Evolutionary conservation across 2,797 vertebrate genomes (phyloP), one percentile per base, ranked within the genome.

Genomic region (Microchirus variegatus): DNA sequence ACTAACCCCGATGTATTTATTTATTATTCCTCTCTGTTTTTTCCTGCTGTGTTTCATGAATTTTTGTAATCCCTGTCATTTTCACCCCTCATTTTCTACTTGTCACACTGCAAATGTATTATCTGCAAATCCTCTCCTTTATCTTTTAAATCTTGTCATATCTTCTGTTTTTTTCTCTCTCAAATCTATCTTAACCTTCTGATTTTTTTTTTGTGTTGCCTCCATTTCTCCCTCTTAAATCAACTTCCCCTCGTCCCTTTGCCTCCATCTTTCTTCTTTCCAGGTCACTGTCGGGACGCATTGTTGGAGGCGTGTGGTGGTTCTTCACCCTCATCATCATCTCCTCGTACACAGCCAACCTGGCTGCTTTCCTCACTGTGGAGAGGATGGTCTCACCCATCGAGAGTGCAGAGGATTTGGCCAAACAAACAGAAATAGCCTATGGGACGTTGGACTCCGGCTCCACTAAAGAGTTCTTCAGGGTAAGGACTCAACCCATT

Each of bases 281-380:
- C 91, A 99, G 97, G 92, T 99, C 97, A 79, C 93, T 99, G 87
- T 99, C 97, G 71, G 97, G 97, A 81, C 95, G 97, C 60, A 99
- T 99, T 82, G 97, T 99, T 35, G 97, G 97, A 87, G 97, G 97
- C 41, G 97, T 99, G 60, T 99, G 97, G 97, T 99, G 97, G 97
- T 99, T 99, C 95, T 99, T 99, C 90, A 99, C 97, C 0, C 96
- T 99, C 67, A 99, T 99, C 93, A 99, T 99, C 88, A 99, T 99
- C 89, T 99, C 97, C 26, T 99, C 97, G 55, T 99, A 99, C 77
- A 99, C 97, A 31, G 97, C 97, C 86, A 99, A 99, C 88, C 93
- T 99, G 82, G 97, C 97, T 71, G 97, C 97, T 70, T 99, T 99
- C 93, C 95, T 99, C 84, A 99, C 97, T 3, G 97, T 99, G 83